Evolutionary conservation across 1,140 invertebrate genomes (phyloP).

Genomic region (Plodia interpunctella): DNA sequence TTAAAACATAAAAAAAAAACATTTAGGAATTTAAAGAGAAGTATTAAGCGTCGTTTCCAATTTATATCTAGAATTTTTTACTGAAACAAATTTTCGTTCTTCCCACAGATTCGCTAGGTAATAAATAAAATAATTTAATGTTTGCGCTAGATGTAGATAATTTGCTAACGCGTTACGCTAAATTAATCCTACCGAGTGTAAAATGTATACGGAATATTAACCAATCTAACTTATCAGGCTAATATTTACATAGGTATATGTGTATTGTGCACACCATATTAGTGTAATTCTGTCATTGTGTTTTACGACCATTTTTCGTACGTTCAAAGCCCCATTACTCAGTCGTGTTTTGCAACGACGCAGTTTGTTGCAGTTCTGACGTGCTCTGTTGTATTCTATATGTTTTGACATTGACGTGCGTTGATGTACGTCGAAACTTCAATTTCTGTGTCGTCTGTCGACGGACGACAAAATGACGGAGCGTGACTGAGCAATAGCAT

Average conservation of each 20-base stretch:
- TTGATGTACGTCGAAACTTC: no score
- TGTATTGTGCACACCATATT: neutral
- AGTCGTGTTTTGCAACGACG: no score
- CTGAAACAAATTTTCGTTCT: neutral
- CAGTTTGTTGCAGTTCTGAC: no score
- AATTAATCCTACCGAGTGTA: slow-evolving; percentile 4
- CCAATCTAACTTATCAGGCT: neutral
- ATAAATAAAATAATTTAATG: slow-evolving; percentile 22
- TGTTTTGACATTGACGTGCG: no score
- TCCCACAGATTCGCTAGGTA: neutral
- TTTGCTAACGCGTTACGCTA: slow-evolving; percentile 4
- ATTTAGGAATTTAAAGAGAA: neutral
- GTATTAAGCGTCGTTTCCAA: neutral
- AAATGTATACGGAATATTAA: neutral
- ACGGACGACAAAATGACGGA: no score
- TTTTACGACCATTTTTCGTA: no score
- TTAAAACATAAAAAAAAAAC: neutral
- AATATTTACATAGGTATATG: no score
- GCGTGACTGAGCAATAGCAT: no score
- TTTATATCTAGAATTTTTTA: neutral
- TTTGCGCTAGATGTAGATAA: slow-evolving; percentile 24
- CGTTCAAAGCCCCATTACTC: no score
- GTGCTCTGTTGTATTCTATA: no score
- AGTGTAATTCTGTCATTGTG: no score
- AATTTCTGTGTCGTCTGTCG: no score